Base-by-base conservation (phyloP, 1,140 invertebrate species). In the Tetragonula clypearis region DNA sequence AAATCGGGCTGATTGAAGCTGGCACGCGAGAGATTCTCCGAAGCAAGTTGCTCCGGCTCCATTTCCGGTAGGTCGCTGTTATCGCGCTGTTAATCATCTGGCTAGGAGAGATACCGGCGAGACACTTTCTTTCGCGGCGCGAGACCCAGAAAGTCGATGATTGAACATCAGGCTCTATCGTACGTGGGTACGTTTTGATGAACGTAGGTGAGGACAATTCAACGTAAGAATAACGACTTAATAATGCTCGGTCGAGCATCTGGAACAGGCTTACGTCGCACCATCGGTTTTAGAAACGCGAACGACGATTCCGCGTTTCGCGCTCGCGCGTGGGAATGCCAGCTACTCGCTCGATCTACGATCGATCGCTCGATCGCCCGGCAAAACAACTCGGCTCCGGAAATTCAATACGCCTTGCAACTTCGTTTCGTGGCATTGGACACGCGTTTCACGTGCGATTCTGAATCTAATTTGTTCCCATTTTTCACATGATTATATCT, bases 121-220 rank as follows among this genome's bases (percentile, higher is more conserved):
- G 58, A 62, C 26, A 49, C n/a, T 80, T 85, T 53, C 35, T 66
- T 85, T n/a, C n/a, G 55, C 49, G 26, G 0, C 26, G 12, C 41
- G 60, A 74, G 69, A 80, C 60, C 78, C 49, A 85, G 58, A 85
- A 85, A 81, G 72, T 74, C 87, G 87, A 85, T 79, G 26, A 66
- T 66, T 73, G 82, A 26, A 30, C 55, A 49, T 49, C 41, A 49
- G 23, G 23, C 35, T 15, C 15, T 41, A 55, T 58, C 66, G 58
- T 77, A 82, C 55, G 78, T 88, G 75, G 87, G 82, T 80, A 84
- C 66, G 62, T 68, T 88, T 89, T 84, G 41, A 87, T 82, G 76
- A 87, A 87, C 83, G 86, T 87, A 80, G 86, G 88, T 89, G 85
- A 66, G 26, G 69, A 85, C 76, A 81, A 85, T 82, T 79, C 79